Evolutionary conservation across 2,797 vertebrate genomes (phyloP).

Genomic region (Melanotaenia nigrans): DNA sequence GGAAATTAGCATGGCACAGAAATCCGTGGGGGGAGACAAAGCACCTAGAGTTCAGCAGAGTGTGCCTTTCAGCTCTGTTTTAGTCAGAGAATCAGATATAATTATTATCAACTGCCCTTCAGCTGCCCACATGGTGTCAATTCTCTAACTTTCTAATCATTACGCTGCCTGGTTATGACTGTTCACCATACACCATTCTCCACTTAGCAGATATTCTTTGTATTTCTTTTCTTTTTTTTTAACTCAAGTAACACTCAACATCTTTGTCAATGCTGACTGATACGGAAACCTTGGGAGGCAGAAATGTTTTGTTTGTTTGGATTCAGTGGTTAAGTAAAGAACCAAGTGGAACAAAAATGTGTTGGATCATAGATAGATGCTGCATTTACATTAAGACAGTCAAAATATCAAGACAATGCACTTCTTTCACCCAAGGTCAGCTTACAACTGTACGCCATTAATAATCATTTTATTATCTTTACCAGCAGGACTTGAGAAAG

Average conservation of each 20-base stretch:
- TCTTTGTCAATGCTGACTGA: background rate
- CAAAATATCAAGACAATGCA: conserved; percentile 28
- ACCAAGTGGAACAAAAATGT: conserved; percentile 76
- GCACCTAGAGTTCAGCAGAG: conserved; percentile 37
- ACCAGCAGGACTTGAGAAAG: conserved; percentile 54
- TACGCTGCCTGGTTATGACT: conserved; percentile 53
- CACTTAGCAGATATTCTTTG: conserved; percentile 30
- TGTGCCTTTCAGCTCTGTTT: conserved; percentile 49
- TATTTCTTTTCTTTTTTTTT: conserved; percentile 8
- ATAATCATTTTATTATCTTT: conserved; percentile 71
- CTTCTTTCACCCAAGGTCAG: conserved; percentile 67
- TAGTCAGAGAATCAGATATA: conserved; percentile 57
- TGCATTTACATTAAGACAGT: conserved; percentile 37
- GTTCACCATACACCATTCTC: conserved; percentile 28
- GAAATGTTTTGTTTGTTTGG: conserved; percentile 1
- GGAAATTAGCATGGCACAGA: conserved; percentile 33
- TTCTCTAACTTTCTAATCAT: conserved; percentile 62
- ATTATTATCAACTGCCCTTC: conserved; percentile 65
- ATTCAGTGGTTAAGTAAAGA: conserved; percentile 21
- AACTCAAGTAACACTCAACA: background rate
- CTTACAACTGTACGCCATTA: conserved; percentile 51
- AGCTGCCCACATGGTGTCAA: conserved; percentile 58
- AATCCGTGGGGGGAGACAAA: conserved; percentile 34
- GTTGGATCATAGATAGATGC: conserved; percentile 36
- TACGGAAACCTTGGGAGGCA: background rate